Evolutionary conservation across 2,888 invertebrate genomes (phyloP), one percentile per base, ranked within the genome.

Genomic region (Dasypolia templi): DNA sequence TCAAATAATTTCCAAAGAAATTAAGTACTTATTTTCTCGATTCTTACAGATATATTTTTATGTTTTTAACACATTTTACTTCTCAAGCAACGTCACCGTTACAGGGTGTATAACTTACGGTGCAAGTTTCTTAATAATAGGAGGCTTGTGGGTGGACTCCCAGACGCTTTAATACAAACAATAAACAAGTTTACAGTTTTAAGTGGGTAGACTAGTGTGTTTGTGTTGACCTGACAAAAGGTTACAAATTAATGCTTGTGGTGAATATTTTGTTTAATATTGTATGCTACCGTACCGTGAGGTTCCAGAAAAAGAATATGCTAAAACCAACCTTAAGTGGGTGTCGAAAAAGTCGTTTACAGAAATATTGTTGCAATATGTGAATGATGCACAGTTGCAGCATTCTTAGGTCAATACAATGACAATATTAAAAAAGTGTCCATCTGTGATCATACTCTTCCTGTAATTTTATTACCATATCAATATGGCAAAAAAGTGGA

Each of bases 161-260:
- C 42, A 78, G 42, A 58, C 77, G 49, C 17, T 56, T 42, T 42
- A 29, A 56, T 5, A 56, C 39, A 32, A 44, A 39, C 53, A 29
- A 17, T 39, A 35, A 78, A 75, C 79, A 59, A 46, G 75, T 78
- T 75, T 78, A 35, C 35, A 68, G n/a, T 56, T 9, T 2, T 3
- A n/a, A 12, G 78, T 75, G 51, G 78, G 78, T 17, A 51, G 49
- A 69, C 14, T 29, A 49, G 42, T 68, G n/a, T 51, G 44, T 77
- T 49, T 44, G 58, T 51, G 51, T 39, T 44, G n/a, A 22, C 42
- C 29, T 44, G 14, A 59, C 58, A 69, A 78, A 29, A 29, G 51
- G 3, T n/a, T 44, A 69, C 19, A n/a, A 51, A 69, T 77, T 49
- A 42, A 19, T 49, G 26, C 26, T 42, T 39, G 14, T n/a, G 22